phyloP scores from a whole-genome alignment of 2,888 invertebrate species.

The Nemapogon koenigi region DNA sequence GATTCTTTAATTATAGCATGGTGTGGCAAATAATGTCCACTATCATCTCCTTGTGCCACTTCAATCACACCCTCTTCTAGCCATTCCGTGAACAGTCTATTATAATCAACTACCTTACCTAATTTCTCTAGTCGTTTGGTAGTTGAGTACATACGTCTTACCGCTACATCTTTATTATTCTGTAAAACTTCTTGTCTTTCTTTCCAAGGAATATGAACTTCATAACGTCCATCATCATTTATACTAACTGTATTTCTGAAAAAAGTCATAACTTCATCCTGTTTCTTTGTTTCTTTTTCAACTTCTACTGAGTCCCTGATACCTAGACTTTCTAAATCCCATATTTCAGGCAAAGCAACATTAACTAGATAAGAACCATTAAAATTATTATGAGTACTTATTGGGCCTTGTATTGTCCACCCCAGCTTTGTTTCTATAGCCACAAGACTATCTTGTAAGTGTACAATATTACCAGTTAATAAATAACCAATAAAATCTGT shows the following conservation, averaged over 20 bases:
- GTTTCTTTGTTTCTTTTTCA: neutral
- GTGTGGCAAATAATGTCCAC: too few relatives aligned
- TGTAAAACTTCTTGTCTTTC: neutral
- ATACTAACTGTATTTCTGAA: neutral
- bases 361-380: neutral
- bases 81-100: neutral
- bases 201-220: neutral
- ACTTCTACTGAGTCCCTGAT: neutral
- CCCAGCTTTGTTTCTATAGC: neutral
- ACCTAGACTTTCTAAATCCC: neutral
- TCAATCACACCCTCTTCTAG: too few relatives aligned
- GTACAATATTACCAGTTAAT: neutral
- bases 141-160: neutral
- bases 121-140: neutral
- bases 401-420: neutral
- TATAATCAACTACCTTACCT: neutral
- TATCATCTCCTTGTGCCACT: too few relatives aligned
- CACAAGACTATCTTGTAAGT: neutral
- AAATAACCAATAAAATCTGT: neutral
- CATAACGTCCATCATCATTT: neutral
- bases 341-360: neutral
- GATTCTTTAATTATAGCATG: neutral
- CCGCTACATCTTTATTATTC: neutral
- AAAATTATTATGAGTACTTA: neutral
- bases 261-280: neutral